phyloP scores from a whole-genome alignment of 2,113 vertebrate genomes.

The Platysternon megacephalum region DNA sequence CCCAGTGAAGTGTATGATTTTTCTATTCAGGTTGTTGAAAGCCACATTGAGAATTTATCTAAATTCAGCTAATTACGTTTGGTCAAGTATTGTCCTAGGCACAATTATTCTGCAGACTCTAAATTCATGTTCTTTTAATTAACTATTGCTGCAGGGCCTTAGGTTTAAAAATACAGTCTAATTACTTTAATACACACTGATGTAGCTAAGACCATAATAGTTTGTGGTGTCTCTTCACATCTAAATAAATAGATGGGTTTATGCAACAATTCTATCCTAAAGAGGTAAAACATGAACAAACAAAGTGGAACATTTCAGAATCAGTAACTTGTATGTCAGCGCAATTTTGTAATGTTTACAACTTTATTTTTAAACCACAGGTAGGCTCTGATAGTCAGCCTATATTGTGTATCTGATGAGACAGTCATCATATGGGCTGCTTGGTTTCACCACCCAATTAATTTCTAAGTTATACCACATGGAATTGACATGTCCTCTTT shows the following conservation, averaged over 20 bases:
- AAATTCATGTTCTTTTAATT: constrained; percentile 73
- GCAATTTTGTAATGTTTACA: constrained; percentile 60
- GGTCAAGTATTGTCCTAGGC: constrained; percentile 73
- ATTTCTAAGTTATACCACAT: constrained; percentile 61
- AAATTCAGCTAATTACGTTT: constrained; percentile 80
- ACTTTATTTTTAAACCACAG: constrained; percentile 51
- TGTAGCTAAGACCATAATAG: constrained; percentile 55
- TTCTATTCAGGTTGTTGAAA: constrained; percentile 77
- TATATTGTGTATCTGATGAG: constrained; percentile 34
- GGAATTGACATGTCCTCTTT: constrained; percentile 61
- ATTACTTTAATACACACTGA: constrained; percentile 47
- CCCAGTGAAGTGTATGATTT: constrained; percentile 74
- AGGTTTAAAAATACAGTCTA: constrained; percentile 67
- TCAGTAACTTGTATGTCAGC: constrained; percentile 34
- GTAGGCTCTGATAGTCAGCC: constrained; percentile 45
- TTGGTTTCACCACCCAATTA: constrained; percentile 59
- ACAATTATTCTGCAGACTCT: constrained; percentile 67
- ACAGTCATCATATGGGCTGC: constrained; percentile 29
- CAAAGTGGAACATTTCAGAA: constrained; percentile 25
- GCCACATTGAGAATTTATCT: constrained; percentile 73
- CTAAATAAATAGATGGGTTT: constrained; percentile 72
- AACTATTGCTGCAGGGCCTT: constrained; percentile 47
- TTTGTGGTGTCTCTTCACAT: constrained; percentile 68
- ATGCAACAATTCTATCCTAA: constrained; percentile 65
- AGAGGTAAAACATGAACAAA: constrained; percentile 69